These are phyloP conservation scores for Ophioninae sp. DNA, from an alignment of 2,888 invertebrate genomes.

Conservation along the genomic window DNA sequence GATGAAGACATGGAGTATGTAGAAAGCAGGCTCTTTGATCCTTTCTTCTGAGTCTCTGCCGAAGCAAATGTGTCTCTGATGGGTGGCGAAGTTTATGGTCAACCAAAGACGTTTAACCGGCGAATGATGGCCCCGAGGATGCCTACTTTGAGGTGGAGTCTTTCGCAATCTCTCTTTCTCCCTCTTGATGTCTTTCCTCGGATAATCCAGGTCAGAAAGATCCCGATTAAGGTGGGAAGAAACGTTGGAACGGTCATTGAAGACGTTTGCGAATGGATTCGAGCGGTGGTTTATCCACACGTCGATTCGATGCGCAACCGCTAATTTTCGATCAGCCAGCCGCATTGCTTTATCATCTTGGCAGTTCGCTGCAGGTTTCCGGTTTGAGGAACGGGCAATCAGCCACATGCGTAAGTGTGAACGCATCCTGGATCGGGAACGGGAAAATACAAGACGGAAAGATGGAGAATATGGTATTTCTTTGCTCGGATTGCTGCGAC, in stretches of 20 bases:
- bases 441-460: background rate
- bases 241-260: slow-evolving; percentile 15
- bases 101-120: slow-evolving; percentile 27
- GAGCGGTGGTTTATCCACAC: slow-evolving; percentile 25
- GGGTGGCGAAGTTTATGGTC: slow-evolving; percentile 29
- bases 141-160: slow-evolving; percentile 28
- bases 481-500: slow-evolving; percentile 25
- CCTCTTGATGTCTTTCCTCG: background rate
- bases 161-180: background rate
- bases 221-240: no score
- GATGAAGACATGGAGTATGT: background rate
- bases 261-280: slow-evolving; percentile 34
- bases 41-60: background rate
- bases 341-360: slow-evolving; percentile 49
- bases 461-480: background rate
- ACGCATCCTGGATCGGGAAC: slow-evolving; percentile 22
- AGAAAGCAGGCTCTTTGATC: slow-evolving; percentile 6
- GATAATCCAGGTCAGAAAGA: slow-evolving; percentile 10
- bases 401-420: slow-evolving; percentile 34
- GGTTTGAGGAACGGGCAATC: slow-evolving; percentile 23
- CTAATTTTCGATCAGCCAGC: slow-evolving; percentile 58
- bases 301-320: slow-evolving; percentile 53
- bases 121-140: slow-evolving; percentile 6
- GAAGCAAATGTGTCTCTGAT: slow-evolving; percentile 34
- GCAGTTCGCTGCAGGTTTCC: slow-evolving; percentile 21